Conservation (phyloP, 2,113 vertebrate genomes). For the Microcebus jonahi region DNA sequence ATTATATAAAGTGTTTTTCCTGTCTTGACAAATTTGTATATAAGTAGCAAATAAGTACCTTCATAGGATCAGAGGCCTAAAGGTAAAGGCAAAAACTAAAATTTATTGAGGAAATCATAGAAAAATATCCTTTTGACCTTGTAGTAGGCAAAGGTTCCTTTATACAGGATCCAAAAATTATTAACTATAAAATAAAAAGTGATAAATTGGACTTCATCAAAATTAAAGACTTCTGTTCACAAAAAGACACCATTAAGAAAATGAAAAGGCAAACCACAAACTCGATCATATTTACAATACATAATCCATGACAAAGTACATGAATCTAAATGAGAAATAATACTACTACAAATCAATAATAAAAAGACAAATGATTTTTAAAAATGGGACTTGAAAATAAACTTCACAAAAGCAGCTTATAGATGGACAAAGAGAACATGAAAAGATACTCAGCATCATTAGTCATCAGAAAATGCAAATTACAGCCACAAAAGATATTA, state of each 20-base stretch:
- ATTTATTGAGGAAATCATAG: not conserved
- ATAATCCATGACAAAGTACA: not conserved
- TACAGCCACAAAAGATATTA: not conserved
- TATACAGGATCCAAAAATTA: not conserved
- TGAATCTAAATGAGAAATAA: conserved; percentile 20
- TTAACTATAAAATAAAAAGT: conserved; percentile 43
- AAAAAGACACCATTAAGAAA: conserved; percentile 28
- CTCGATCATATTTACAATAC: not conserved
- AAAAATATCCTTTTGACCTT: conserved; percentile 34
- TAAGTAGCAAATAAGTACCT: conserved; percentile 50
- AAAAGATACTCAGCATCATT: not conserved
- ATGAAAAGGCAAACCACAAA: conserved; percentile 18
- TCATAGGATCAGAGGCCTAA: not conserved
- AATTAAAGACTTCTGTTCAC: conserved; percentile 51
- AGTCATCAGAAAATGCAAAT: not conserved
- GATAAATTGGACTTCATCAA: conserved; percentile 7
- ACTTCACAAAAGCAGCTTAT: conserved; percentile 3
- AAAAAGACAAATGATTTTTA: not conserved
- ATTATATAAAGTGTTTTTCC: conserved; percentile 52
- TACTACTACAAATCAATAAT: conserved; percentile 18
- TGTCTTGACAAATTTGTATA: conserved; percentile 30
- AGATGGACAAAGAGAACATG: not conserved
- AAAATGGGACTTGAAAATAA: conserved; percentile 23
- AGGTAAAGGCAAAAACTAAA: conserved; percentile 16
- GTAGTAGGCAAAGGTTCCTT: not conserved